Percentiles rank a stretch among this genome's conserved stretches.
phyloP scores from a whole-genome alignment of 2,113 vertebrate genomes.

The Elanoides forficatus region DNA sequence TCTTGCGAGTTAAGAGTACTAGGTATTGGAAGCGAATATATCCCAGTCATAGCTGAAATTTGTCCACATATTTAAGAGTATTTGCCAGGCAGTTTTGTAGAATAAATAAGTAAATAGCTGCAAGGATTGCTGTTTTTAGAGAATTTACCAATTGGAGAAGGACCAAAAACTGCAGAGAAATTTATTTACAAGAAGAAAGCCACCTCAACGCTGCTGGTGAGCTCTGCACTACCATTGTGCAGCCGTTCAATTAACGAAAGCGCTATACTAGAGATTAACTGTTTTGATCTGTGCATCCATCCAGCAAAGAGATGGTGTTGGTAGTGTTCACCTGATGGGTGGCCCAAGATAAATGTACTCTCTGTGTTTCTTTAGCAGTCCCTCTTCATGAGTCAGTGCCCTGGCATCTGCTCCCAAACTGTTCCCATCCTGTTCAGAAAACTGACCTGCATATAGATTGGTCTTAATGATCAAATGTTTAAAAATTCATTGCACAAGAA shows the following conservation, averaged over 20 bases:
- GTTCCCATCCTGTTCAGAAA: conserved; percentile 79
- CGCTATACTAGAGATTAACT: conserved; percentile 24
- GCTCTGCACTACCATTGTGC: not conserved
- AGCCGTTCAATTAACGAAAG: not conserved
- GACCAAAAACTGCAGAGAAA: not conserved
- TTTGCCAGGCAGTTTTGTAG: not conserved
- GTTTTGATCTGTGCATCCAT: conserved; percentile 14
- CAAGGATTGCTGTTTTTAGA: not conserved
- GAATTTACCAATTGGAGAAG: not conserved
- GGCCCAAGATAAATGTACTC: conserved; percentile 63
- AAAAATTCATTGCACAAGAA: conserved; percentile 82
- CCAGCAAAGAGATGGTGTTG: conserved; percentile 1
- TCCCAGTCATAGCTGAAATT: not conserved
- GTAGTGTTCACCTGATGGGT: conserved; percentile 60
- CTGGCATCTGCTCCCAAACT: conserved; percentile 81
- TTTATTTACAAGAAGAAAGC: not conserved
- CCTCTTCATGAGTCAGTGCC: conserved; percentile 70
- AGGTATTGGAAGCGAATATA: not conserved
- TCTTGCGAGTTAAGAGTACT: not conserved
- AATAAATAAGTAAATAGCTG: not conserved
- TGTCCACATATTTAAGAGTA: not conserved
- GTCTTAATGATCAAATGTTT: conserved; percentile 82
- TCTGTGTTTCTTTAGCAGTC: conserved; percentile 66
- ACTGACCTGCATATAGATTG: conserved; percentile 84
- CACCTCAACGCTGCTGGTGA: not conserved